Conservation (phyloP, 2,113 vertebrate genomes). For the Erythrolamprus reginae region DNA sequence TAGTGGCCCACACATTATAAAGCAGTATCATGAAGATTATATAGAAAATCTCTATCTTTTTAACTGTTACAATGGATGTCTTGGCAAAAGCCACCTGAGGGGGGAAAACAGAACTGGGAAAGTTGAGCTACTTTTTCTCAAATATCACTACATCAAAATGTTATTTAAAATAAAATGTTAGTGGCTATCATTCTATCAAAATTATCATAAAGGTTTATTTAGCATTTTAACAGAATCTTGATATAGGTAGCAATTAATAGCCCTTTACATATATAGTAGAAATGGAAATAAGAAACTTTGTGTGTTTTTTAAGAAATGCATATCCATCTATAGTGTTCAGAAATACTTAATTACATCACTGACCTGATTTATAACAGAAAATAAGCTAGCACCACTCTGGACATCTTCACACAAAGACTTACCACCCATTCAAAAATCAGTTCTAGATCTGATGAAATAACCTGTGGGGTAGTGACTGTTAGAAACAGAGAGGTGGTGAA, state of each 20-base stretch:
- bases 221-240: background rate
- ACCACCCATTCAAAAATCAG: background rate
- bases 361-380: background rate
- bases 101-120: background rate
- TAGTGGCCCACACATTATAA: background rate
- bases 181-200: background rate
- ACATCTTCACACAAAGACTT: background rate
- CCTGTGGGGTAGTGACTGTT: background rate
- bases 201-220: background rate
- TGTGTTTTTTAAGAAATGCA: background rate
- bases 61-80: constrained; percentile 20
- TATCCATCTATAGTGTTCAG: background rate
- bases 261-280: background rate
- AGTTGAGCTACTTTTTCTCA: background rate
- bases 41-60: background rate
- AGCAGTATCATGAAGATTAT: background rate
- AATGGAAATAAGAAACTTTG: background rate
- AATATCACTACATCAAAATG: background rate
- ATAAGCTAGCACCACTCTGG: background rate
- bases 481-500: background rate
- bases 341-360: rapidly evolving
- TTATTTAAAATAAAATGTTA: background rate
- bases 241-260: background rate
- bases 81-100: background rate
- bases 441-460: background rate